Evolutionary conservation across 1,140 invertebrate genomes (phyloP), one percentile per base, ranked within the genome.

Genomic region (Euschistus heros): DNA sequence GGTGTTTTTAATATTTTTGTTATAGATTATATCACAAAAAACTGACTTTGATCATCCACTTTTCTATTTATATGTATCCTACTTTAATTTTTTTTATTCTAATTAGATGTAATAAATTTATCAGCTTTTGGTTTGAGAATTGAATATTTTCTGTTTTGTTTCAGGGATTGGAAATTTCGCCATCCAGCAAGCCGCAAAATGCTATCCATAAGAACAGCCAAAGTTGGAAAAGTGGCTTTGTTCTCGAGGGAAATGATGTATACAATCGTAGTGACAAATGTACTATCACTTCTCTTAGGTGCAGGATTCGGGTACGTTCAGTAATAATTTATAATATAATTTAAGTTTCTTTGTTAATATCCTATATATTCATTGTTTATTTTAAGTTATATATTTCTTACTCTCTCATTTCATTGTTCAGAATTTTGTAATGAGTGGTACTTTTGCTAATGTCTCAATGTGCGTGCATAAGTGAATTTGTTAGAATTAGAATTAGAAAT

Each of bases 181-280:
- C 84, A 89, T 72, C 85, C 76, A 52, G 76, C 82, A 73, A 54
- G 15, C 8, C 78, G 74, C 64, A 80, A 82, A 77, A 80, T 79
- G 46, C 80, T 80, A 69, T 89, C 86, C 68, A 87, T 94, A 71
- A 86, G 91, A 62, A 85, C 88, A 70, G 84, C 88, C 20, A 90
- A 89, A 74, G 80, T 89, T 66, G 87, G 87, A 30, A 86, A 87
- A 71, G 85, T 82, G 69, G 85, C 86, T 65, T 80, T 94, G 66
- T 93, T 92, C 75, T 92, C 90, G 52, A 85, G 89, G 72, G 90
- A 93, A 78, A 89, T 94, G 54, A 77, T 96, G 52, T 92, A 93
- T 71, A 91, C 92, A 26, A 81, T 96, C 65, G 84, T 96, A 65
- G 79, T 96, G 57, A 92, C 92, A 63, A 95, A 96, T 78, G 77